Base-by-base conservation (phyloP, 2,797 vertebrate genomes). In the Argyrosomus regius region DNA sequence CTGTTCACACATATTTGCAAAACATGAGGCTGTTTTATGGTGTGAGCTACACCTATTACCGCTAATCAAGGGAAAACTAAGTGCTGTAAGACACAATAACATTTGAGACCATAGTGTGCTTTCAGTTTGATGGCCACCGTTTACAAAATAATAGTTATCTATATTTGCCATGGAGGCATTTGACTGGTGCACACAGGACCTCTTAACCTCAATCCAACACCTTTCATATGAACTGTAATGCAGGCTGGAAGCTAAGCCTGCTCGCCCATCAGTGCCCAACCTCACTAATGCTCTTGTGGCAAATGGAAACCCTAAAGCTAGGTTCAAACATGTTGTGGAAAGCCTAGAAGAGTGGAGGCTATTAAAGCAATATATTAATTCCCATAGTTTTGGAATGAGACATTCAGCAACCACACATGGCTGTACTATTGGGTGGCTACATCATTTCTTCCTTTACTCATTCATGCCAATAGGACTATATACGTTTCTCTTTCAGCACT, bases 111-210 rank as follows among this genome's bases (percentile, higher is more conserved):
- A 50, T 6, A 24, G 13, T 13, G 4, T 53, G 2, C 11, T 20
- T 63, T 24, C 12, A 26, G 43, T n/a, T 39, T 10, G 49, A 52
- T 20, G 16, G 24, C 13, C 59, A 28, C 48, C 14, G 8, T 56
- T 68, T 43, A 26, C 35, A 69, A 41, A 35, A 35, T 1, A 41
- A 58, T 12, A 8, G 1, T 24, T 61, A 31, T 73, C 31, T 12
- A 24, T 12, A 49, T 65, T 59, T 60, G 14, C n/a, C 22, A n/a
- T 48, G 22, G 18, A 65, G 43, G 58, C 75, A 54, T 16, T 48
- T 4, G 28, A 46, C 41, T 18, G 11, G 26, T 5, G 17, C 56
- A 3, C 39, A 54, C 9, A 43, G 4, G 60, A 18, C 16, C 9
- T 14, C 35, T 35, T 11, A 31, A 57, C 41, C 17, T 52, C 5